These are phyloP conservation scores for Oceanodroma tethys DNA, from an alignment of 2,113 vertebrate genomes.

Conservation along the genomic window DNA sequence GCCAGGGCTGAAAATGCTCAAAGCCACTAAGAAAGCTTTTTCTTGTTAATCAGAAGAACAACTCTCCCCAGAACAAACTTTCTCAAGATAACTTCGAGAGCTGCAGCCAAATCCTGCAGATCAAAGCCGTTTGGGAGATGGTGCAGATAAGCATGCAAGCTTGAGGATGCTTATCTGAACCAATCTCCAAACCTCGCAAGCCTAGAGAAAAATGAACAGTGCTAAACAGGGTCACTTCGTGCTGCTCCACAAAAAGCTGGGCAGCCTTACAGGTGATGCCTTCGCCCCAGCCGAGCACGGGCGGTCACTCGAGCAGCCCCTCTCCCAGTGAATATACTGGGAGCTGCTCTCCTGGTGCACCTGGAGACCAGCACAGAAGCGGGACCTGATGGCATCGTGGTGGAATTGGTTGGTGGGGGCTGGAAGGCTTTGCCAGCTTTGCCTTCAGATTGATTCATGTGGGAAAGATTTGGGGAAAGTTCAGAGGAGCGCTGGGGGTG, in stretches of 20 bases:
- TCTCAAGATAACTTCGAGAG: slow-evolving; percentile 51
- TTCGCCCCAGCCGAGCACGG: accelerated
- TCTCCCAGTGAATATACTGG: background rate
- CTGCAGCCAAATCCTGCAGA: slow-evolving; percentile 55
- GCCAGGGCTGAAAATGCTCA: slow-evolving; percentile 21
- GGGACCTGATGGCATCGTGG: background rate
- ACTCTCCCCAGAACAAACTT: slow-evolving; percentile 48
- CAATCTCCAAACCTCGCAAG: slow-evolving; percentile 39
- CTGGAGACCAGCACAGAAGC: background rate
- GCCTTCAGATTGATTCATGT: slow-evolving; percentile 29
- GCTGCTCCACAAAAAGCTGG: background rate
- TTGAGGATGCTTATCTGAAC: slow-evolving; percentile 59
- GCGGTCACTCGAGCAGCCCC: background rate
- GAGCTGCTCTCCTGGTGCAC: background rate
- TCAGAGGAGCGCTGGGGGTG: slow-evolving; percentile 14
- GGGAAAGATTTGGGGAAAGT: slow-evolving; percentile 39
- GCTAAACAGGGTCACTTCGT: background rate
- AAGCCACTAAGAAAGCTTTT: slow-evolving; percentile 46
- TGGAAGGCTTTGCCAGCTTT: slow-evolving; percentile 36
- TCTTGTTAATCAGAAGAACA: slow-evolving; percentile 36
- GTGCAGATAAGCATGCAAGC: slow-evolving; percentile 52
- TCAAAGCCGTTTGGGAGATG: slow-evolving; percentile 48
- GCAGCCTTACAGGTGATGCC: background rate
- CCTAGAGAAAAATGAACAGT: slow-evolving; percentile 41
- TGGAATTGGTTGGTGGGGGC: background rate